Base-by-base conservation (phyloP, 2,888 invertebrate species). In the Volucella inflata region DNA sequence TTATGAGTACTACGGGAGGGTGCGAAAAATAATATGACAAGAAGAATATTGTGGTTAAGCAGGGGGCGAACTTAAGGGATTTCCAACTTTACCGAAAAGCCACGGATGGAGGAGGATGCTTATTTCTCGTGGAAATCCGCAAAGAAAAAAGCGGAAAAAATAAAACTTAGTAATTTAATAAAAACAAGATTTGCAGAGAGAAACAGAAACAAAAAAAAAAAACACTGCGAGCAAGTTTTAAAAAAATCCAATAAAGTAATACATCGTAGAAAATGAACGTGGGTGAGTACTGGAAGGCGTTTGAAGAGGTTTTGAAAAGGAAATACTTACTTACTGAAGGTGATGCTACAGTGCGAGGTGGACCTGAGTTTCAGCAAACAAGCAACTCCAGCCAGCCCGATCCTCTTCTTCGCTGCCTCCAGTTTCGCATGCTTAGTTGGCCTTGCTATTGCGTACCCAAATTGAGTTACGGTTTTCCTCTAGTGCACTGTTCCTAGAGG, bases 121-220 rank as follows among this genome's bases (percentile, higher is more conserved):
- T 30, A 14, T 60, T 50, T 44, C 51, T 16, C 12, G 12, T 50
- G 17, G 30, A 6, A 30, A 30, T 6, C 30, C 6, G 30, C 6
- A 6, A 30, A 21, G 30, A 30, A 6, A 30, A 30, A 30, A 30
- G 1, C 30, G 6, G 6, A 30, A 50, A 50, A 50, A 38, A 50
- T 64, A 8, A 64, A 50, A 64, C 64, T 64, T 64, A 17, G 50
- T 30, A 50, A 64, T 50, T 64, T 64, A 50, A 64, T 64, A 64
- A 64, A 14, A 50, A 64, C 50, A 17, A 12, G 50, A 16, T 50
- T 46, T n/a, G 10, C 16, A 10, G 8, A 48, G 10, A 11, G 48
- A 36, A 17, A n/a, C 36, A 36, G 42, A 4, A 44, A 12, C 11
- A 36, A 16, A 17, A n/a, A 14, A 48, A 36, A 9, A 44, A 12